Evolutionary conservation across 2,797 vertebrate species (phyloP).

Genomic region (Mycteria americana): DNA sequence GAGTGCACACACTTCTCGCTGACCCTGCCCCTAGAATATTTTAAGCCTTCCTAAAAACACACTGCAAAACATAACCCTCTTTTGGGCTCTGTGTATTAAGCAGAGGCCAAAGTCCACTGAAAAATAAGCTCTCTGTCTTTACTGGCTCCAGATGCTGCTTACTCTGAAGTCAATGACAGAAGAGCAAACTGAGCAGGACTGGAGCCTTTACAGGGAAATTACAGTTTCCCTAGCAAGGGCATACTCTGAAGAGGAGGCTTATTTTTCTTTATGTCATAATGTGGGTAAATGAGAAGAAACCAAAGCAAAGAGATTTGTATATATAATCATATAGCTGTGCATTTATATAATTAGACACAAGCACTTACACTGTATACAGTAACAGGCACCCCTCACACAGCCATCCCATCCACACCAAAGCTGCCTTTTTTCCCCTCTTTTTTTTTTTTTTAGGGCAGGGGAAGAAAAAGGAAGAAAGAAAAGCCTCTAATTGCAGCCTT

Average conservation of each 20-base stretch:
- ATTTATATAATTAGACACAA: constrained; percentile 71
- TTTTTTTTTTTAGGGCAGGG: background rate
- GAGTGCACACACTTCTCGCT: background rate
- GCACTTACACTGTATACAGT: constrained; percentile 63
- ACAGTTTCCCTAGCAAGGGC: constrained; percentile 22
- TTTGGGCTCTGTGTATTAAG: constrained; percentile 26
- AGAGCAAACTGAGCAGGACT: background rate
- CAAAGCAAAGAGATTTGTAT: constrained; percentile 61
- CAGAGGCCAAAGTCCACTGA: constrained; percentile 29
- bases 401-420: constrained; percentile 58
- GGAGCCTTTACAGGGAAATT: constrained; percentile 34
- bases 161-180: background rate
- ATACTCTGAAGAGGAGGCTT: constrained; percentile 34
- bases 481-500: constrained; percentile 76
- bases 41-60: constrained; percentile 50
- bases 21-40: constrained; percentile 44
- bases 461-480: constrained; percentile 58
- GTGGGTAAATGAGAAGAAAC: constrained; percentile 54
- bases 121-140: constrained; percentile 57
- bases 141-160: constrained; percentile 29
- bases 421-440: background rate
- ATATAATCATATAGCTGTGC: constrained; percentile 72
- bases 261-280: constrained; percentile 41
- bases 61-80: constrained; percentile 32
- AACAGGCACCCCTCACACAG: constrained; percentile 66